phyloP scores from a whole-genome alignment of 2,797 vertebrate species.

The Yasuhikotakia modesta region DNA sequence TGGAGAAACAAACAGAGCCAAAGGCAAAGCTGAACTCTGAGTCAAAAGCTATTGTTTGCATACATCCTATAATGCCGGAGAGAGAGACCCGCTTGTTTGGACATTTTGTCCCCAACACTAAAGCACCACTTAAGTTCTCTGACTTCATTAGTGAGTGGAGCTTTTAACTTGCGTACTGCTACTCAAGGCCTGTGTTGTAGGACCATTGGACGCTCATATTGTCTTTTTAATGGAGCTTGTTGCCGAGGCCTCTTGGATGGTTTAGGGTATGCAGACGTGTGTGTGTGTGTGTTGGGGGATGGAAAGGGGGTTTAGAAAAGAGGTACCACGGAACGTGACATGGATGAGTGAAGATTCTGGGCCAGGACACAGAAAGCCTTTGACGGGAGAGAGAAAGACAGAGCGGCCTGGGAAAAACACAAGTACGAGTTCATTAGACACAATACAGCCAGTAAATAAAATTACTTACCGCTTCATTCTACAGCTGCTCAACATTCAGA shows the following conservation, averaged over 20 bases:
- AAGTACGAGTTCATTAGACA: slow-evolving; percentile 52
- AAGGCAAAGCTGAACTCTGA: slow-evolving; percentile 73
- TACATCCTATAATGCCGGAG: slow-evolving; percentile 67
- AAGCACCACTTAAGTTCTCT: slow-evolving; percentile 76
- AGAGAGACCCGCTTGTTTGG: slow-evolving; percentile 80
- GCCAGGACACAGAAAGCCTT: slow-evolving; percentile 58
- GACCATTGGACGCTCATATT: slow-evolving; percentile 70
- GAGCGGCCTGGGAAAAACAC: slow-evolving; percentile 42
- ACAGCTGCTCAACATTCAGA: slow-evolving; percentile 35
- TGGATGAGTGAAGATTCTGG: slow-evolving; percentile 61
- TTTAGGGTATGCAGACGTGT: slow-evolving; percentile 58
- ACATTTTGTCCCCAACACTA: slow-evolving; percentile 76
- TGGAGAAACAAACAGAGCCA: slow-evolving; percentile 64
- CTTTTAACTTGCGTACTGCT: slow-evolving; percentile 71
- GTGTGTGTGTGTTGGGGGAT: slow-evolving; percentile 50
- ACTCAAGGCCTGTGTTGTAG: slow-evolving; percentile 72
- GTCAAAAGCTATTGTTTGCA: slow-evolving; percentile 80
- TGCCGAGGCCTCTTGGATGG: slow-evolving; percentile 60
- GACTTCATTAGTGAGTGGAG: slow-evolving; percentile 78
- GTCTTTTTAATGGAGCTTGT: slow-evolving; percentile 79
- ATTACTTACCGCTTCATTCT: slow-evolving; percentile 55
- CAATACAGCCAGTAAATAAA: slow-evolving; percentile 51
- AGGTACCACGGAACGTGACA: slow-evolving; percentile 54
- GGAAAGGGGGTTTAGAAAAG: slow-evolving; percentile 41
- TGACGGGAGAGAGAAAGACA: slow-evolving; percentile 51